A percentile compares a stretch with the other conserved stretches of the same genome.
Evolutionary conservation across 2,888 invertebrate species (phyloP).

Genomic region (Pandemis corylana): DNA sequence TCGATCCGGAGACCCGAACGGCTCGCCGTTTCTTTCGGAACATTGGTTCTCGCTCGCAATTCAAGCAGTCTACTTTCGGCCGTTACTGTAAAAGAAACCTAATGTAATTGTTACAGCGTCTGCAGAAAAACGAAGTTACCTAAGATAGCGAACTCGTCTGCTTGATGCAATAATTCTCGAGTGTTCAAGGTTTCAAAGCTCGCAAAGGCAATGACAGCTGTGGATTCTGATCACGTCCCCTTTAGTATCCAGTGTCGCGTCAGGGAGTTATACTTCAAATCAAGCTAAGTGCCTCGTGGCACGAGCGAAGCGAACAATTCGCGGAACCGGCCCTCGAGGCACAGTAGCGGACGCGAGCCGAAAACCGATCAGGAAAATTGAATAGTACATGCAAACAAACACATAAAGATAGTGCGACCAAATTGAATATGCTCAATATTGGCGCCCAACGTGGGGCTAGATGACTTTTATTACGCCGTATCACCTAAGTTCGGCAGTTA

Average conservation of each 20-base stretch:
- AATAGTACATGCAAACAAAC: slow-evolving; percentile 33
- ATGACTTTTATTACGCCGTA: slow-evolving; percentile 27
- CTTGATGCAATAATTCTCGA: slow-evolving; percentile 33
- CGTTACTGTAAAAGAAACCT: not conserved
- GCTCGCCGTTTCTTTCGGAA: slow-evolving; percentile 10
- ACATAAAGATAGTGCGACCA: slow-evolving; percentile 11
- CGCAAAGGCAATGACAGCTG: slow-evolving; percentile 11
- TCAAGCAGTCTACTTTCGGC: slow-evolving; percentile 7
- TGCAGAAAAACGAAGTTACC: slow-evolving; percentile 27
- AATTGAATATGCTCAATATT: slow-evolving; percentile 19
- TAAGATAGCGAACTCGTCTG: slow-evolving; percentile 23
- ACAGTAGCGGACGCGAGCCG: slow-evolving; percentile 29
- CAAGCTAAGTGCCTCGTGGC: slow-evolving; percentile 56
- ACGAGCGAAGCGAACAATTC: slow-evolving; percentile 51
- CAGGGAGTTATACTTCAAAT: slow-evolving; percentile 61
- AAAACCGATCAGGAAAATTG: slow-evolving; percentile 35
- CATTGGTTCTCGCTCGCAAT: slow-evolving; percentile 12
- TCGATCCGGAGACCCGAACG: slow-evolving; percentile 16
- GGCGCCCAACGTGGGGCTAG: slow-evolving; percentile 24
- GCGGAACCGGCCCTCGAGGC: slow-evolving; percentile 47
- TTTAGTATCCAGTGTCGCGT: slow-evolving; percentile 54
- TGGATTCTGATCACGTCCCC: slow-evolving; percentile 58
- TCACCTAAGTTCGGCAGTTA: slow-evolving; percentile 29
- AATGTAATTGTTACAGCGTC: slow-evolving; percentile 16
- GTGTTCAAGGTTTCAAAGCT: slow-evolving; percentile 36